Evolutionary conservation across 1,140 invertebrate species (phyloP).

Genomic region (Paraescarpia echinospica): DNA sequence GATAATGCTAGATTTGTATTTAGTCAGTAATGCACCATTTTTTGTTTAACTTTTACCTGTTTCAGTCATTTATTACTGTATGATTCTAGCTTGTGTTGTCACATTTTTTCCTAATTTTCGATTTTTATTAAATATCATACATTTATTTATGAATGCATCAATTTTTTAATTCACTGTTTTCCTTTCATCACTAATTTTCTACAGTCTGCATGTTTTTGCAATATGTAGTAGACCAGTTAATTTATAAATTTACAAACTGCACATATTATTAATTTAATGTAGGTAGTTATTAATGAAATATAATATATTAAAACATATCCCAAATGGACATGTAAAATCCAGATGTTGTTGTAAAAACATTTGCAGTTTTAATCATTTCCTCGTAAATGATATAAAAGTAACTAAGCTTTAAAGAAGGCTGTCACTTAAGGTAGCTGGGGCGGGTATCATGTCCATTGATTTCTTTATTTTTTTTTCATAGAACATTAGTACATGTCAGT

Average conservation of each 20-base stretch:
- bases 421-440: no score
- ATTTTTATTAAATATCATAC: neutral
- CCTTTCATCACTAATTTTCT: neutral
- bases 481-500: no score
- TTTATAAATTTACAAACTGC: neutral
- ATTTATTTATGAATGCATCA: neutral
- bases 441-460: no score
- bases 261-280: neutral
- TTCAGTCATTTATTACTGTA: neutral
- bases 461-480: no score
- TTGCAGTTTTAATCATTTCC: neutral
- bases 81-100: neutral
- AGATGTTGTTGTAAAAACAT: neutral
- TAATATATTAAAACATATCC: neutral
- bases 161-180: neutral
- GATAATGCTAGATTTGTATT: conserved; percentile 12
- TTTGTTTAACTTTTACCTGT: neutral
- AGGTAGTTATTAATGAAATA: no score
- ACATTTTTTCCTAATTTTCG: neutral
- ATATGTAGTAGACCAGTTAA: neutral
- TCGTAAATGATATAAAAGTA: neutral
- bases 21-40: neutral
- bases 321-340: no score
- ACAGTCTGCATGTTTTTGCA: neutral
- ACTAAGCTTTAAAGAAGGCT: no score